Conservation (phyloP, 2,113 vertebrate genomes). For the Barnardius zonarius region DNA sequence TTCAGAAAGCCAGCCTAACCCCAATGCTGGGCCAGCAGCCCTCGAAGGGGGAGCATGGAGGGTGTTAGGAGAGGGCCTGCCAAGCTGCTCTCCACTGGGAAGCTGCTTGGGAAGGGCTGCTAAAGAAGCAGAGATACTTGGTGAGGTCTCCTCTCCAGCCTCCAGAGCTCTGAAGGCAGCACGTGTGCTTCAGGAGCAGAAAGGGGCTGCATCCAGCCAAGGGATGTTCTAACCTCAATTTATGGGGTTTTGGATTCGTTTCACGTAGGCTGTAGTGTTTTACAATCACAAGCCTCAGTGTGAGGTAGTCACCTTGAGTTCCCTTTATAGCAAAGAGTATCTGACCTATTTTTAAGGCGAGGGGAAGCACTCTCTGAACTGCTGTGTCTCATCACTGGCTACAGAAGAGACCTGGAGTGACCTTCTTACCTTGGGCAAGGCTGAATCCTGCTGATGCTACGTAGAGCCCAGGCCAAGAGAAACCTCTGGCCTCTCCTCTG, state of each 20-base stretch:
- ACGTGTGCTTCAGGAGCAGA: background rate
- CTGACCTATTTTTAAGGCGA: background rate
- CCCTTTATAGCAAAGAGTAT: background rate
- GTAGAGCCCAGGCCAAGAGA: background rate
- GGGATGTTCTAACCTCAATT: background rate
- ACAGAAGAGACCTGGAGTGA: background rate
- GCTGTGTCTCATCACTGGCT: background rate
- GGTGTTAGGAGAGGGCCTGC: background rate
- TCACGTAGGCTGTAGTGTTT: background rate
- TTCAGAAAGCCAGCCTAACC: background rate
- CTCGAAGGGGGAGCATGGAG: accelerated
- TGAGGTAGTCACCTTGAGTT: background rate
- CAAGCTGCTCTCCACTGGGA: accelerated
- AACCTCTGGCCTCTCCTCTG: background rate
- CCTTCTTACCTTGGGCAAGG: background rate
- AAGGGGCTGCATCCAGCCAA: background rate
- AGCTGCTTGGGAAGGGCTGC: background rate
- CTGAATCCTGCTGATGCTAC: background rate
- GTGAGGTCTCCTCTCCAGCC: background rate
- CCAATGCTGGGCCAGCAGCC: background rate
- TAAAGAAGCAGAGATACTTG: background rate
- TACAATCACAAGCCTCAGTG: background rate
- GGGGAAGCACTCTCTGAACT: background rate
- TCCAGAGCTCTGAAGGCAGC: background rate
- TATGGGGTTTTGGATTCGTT: accelerated